phyloP scores from a whole-genome alignment of 2,113 vertebrate species.

The Phyllostomus hastatus region DNA sequence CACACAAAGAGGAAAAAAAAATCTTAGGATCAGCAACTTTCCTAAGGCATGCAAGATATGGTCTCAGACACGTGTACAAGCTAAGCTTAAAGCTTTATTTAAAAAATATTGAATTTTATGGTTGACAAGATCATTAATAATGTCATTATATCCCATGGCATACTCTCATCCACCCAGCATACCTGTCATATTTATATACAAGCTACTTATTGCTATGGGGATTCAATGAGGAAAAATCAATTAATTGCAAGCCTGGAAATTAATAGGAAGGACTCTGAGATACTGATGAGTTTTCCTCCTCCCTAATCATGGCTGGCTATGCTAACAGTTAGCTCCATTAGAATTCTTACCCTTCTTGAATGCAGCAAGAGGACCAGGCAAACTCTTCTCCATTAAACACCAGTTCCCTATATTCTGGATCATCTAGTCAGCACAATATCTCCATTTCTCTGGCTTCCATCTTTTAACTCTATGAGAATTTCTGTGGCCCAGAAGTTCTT shows the following conservation, averaged over 20 bases:
- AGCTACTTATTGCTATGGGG: slow-evolving; percentile 3
- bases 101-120: background rate
- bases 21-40: slow-evolving; percentile 63
- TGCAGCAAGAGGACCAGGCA: background rate
- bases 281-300: background rate
- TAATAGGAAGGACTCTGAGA: background rate
- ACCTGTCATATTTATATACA: slow-evolving; percentile 25
- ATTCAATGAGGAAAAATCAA: slow-evolving; percentile 46
- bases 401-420: background rate
- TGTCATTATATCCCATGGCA: background rate
- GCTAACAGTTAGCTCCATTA: background rate
- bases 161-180: background rate
- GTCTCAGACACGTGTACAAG: slow-evolving; percentile 17
- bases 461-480: background rate
- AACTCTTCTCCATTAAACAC: background rate
- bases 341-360: background rate
- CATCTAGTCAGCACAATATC: background rate
- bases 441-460: background rate
- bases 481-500: background rate
- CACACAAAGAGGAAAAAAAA: slow-evolving; percentile 48
- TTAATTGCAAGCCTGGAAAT: slow-evolving; percentile 17
- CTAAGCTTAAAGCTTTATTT: slow-evolving; percentile 26
- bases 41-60: slow-evolving; percentile 14
- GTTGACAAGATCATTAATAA: slow-evolving; percentile 49
- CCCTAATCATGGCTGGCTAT: background rate